Conservation (phyloP, 2,113 vertebrate species). For the Chrysemys picta region DNA sequence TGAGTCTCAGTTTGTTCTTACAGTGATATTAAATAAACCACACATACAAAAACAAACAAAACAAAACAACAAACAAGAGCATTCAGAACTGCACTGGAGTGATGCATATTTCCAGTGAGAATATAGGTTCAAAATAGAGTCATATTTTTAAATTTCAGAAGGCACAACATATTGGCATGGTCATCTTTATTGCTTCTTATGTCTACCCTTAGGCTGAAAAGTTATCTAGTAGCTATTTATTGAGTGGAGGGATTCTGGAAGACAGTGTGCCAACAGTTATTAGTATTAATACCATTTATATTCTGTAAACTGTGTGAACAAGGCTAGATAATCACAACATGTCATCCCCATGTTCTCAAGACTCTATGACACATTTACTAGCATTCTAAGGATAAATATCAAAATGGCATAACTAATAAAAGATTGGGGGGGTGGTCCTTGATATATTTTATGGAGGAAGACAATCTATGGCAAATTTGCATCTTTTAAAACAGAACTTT, state of each 20-base stretch:
- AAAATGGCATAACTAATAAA: neutral
- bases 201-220: neutral
- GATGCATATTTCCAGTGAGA: neutral
- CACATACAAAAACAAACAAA: neutral
- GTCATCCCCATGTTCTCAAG: conserved; percentile 2
- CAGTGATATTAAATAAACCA: neutral
- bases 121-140: accelerated
- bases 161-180: neutral
- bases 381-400: conserved; percentile 3
- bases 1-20: neutral
- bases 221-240: neutral
- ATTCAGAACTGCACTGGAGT: neutral
- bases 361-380: neutral
- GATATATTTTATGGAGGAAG: neutral
- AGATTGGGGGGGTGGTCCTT: neutral
- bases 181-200: neutral
- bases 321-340: neutral
- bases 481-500: neutral
- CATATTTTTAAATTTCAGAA: neutral
- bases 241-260: conserved; percentile 13
- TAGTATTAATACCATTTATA: neutral
- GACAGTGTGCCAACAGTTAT: conserved; percentile 34
- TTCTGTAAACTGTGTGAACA: neutral
- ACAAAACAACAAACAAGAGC: neutral
- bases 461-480: neutral